Percentiles rank a stretch among this genome's conserved stretches.
These are phyloP conservation scores for Melanotaenia parkinsoni DNA, from an alignment of 2,797 vertebrate genomes.

Conservation along the genomic window DNA sequence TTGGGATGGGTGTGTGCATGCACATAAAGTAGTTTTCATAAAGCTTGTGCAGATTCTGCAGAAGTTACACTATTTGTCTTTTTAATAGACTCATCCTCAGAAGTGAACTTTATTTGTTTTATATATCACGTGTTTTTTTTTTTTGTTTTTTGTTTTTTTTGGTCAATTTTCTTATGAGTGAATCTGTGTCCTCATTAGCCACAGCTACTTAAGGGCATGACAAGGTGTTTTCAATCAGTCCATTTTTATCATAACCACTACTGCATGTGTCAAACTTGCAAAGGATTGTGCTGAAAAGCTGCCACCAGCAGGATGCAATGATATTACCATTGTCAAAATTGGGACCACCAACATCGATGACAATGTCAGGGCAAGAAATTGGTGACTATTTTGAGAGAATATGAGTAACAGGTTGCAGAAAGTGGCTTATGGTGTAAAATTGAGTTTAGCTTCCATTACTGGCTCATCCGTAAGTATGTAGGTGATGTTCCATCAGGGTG, in stretches of 20 bases:
- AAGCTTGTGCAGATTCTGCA: neutral
- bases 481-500: neutral
- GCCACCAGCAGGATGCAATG: neutral
- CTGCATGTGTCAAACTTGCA: neutral
- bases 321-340: neutral
- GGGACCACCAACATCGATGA: neutral
- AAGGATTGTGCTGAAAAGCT: neutral
- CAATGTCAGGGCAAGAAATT: neutral
- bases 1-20: conserved; percentile 84
- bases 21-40: neutral
- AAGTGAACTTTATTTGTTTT: neutral
- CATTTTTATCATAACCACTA: neutral
- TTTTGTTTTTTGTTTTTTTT: too few relatives aligned
- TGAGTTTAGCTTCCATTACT: neutral
- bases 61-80: too few relatives aligned
- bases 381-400: neutral
- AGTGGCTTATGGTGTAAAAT: neutral
- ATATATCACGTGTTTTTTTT: too few relatives aligned
- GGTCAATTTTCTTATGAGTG: neutral
- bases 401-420: neutral
- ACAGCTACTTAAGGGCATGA: neutral
- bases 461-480: neutral
- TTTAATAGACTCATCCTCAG: neutral
- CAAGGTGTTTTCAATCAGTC: neutral
- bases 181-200: neutral